Evolutionary conservation across 2,888 invertebrate genomes (phyloP), one percentile per base, ranked within the genome.

Genomic region (Hofmannophila pseudospretella): DNA sequence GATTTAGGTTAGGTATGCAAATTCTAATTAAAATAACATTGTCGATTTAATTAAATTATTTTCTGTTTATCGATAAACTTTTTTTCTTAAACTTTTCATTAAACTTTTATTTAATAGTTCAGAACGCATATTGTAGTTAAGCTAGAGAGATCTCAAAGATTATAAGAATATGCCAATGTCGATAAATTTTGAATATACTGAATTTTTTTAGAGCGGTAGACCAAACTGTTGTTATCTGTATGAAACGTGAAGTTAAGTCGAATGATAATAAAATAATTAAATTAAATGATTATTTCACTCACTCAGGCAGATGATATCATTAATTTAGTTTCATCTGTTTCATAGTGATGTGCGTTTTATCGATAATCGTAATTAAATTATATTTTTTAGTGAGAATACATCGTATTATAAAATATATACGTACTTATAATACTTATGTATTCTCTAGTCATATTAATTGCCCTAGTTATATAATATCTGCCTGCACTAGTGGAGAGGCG

Each of bases 191-290:
- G n/a, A n/a, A n/a, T n/a, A n/a, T n/a, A n/a, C n/a, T n/a, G n/a
- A n/a, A n/a, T n/a, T n/a, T n/a, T n/a, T n/a, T n/a, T n/a, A 64
- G 65, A 46, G 41, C 37, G 54, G 51, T 67, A 66, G 66, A 62
- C 62, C 64, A 67, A 59, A 54, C 51, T 62, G 56, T 66, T 67
- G 53, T 61, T 62, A 52, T 44, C 34, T 50, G 34, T 51, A 54
- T 23, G 28, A 20, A n/a, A 32, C 3, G 22, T 25, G 19, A 42
- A 36, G 35, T 34, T 22, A 34, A 38, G 33, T 41, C 32, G 39
- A 47, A 41, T 49, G 47, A 47, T 43, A 49, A 43, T 35, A 23
- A n/a, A n/a, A 4, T n/a, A 23, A 23, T 23, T 22, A 22, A 23
- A 16, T 16, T 16, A 4, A n/a, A 16, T 16, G 16, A 16, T 16